A percentile compares a stretch with the other conserved stretches of the same genome.
phyloP scores from a whole-genome alignment of 2,797 vertebrate genomes.

The Knipowitschia caucasica region DNA sequence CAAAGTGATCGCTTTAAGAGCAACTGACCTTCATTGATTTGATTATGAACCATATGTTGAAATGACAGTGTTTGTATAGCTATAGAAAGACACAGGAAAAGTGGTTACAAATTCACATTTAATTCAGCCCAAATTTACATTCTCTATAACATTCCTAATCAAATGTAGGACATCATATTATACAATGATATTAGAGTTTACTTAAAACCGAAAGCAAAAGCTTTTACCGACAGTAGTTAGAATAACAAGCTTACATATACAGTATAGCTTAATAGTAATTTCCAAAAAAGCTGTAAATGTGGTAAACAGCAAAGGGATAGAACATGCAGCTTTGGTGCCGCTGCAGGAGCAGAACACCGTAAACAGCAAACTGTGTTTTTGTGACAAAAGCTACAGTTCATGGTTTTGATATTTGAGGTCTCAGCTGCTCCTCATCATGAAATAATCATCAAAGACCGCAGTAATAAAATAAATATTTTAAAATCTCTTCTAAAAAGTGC shows the following conservation, averaged over 20 bases:
- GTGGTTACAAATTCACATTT: neutral
- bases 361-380: neutral
- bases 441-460: neutral
- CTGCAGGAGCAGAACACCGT: slow-evolving; percentile 11
- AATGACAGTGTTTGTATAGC: neutral
- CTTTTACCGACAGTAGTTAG: neutral
- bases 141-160: neutral
- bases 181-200: neutral
- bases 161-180: neutral
- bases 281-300: neutral
- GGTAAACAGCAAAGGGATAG: slow-evolving; percentile 20
- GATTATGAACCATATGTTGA: neutral
- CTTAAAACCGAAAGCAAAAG: slow-evolving; percentile 1
- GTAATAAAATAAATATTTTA: slow-evolving; percentile 2
- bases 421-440: neutral
- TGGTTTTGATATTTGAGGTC: neutral
- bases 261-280: neutral
- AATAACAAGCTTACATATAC: neutral
- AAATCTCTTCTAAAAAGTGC: neutral
- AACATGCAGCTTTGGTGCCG: slow-evolving; percentile 40
- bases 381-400: neutral
- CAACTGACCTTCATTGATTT: neutral
- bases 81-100: neutral
- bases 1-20: too few relatives aligned
- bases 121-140: slow-evolving; percentile 4